These are phyloP conservation scores for Temnothorax longispinosus DNA, from an alignment of 1,140 invertebrate species.

Conservation along the genomic window DNA sequence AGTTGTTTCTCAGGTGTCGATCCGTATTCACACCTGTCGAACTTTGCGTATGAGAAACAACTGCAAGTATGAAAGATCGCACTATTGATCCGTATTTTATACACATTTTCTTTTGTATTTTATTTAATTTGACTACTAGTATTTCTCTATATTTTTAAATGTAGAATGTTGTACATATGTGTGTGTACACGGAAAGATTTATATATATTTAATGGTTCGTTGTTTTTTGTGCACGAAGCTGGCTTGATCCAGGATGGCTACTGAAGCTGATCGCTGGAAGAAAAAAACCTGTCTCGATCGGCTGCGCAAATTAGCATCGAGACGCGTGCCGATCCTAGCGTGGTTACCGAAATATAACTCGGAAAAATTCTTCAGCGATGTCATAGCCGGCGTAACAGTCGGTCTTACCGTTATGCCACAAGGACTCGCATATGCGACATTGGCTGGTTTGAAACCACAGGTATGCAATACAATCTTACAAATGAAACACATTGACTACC, in stretches of 20 bases:
- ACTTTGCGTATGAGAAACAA: too few species aligned
- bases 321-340: constrained; percentile 87
- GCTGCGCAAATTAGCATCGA: constrained; percentile 73
- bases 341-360: constrained; percentile 91
- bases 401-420: constrained; percentile 96
- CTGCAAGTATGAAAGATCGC: too few species aligned
- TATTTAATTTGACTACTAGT: too few species aligned
- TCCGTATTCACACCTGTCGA: too few species aligned
- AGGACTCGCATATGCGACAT: constrained; percentile 93
- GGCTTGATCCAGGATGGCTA: constrained; percentile 50
- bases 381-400: constrained; percentile 94
- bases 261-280: constrained; percentile 58
- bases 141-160: too few species aligned
- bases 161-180: too few species aligned
- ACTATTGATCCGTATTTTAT: too few species aligned
- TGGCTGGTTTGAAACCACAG: constrained; percentile 93
- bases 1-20: too few species aligned
- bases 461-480: constrained; percentile 82
- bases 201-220: neutral
- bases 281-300: constrained; percentile 56
- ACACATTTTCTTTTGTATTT: too few species aligned
- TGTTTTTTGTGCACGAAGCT: neutral
- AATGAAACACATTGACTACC: neutral
- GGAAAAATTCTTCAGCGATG: constrained; percentile 90
- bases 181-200: too few species aligned